A percentile compares a stretch with the other conserved stretches of the same genome.
Conservation (phyloP, 2,797 vertebrate genomes). For the Falco columbarius region DNA sequence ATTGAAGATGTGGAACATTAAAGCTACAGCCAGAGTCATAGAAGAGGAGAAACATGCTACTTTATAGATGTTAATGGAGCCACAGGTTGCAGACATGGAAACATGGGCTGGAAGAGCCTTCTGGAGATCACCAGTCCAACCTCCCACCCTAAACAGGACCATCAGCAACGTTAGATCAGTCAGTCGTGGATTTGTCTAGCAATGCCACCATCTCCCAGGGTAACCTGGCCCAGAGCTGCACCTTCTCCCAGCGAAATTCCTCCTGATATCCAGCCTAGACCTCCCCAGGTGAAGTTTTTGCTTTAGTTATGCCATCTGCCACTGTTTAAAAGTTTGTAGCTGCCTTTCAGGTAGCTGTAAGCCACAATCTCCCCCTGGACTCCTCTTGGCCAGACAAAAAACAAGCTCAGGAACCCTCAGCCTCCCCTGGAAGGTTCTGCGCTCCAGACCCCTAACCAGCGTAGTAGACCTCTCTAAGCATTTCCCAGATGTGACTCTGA, state of each 20-base stretch:
- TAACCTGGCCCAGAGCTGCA: not conserved
- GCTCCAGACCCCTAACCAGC: not conserved
- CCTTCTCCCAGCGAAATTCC: not conserved
- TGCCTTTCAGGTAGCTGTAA: not conserved
- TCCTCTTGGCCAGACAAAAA: not conserved
- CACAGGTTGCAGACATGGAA: not conserved
- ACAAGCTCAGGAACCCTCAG: not conserved
- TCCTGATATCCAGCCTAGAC: not conserved
- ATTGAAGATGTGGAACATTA: not conserved
- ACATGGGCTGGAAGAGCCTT: not conserved
- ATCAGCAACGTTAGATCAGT: not conserved
- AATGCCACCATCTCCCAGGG: not conserved
- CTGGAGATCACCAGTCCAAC: not conserved
- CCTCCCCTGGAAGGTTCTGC: not conserved
- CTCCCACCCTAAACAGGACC: not conserved
- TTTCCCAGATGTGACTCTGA: not conserved
- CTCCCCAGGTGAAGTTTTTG: not conserved
- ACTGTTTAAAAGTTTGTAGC: not conserved
- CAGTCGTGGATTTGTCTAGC: not conserved
- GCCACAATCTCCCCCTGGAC: not conserved
- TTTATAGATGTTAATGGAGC: not conserved
- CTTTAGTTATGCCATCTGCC: not conserved
- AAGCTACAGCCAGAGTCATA: not conserved
- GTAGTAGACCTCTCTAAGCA: not conserved
- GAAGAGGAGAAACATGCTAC: not conserved